Percentiles rank a stretch among this genome's conserved stretches.
These are phyloP conservation scores for Catharus bicknelli DNA, from an alignment of 2,113 vertebrate species.

Conservation along the genomic window DNA sequence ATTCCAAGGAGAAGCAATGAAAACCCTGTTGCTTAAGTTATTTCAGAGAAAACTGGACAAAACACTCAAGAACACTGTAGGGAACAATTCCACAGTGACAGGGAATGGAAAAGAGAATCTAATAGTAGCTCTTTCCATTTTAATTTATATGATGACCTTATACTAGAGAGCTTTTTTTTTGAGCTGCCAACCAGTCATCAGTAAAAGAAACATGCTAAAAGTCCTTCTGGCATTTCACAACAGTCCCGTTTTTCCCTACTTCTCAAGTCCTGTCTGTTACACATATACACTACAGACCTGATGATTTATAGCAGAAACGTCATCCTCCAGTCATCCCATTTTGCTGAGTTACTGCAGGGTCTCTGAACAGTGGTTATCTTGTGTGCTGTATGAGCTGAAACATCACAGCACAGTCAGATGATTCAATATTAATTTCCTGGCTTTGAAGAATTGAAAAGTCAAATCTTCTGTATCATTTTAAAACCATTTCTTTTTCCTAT, in stretches of 20 bases:
- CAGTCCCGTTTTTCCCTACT: neutral
- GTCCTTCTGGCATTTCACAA: neutral
- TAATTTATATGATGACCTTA: constrained; percentile 39
- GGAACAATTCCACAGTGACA: constrained; percentile 35
- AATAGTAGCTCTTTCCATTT: constrained; percentile 48
- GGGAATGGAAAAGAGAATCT: constrained; percentile 38
- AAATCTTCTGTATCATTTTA: neutral
- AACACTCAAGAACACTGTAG: constrained; percentile 34
- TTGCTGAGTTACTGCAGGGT: constrained; percentile 35
- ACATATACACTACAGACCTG: neutral
- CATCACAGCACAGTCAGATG: neutral
- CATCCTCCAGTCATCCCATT: constrained; percentile 15
- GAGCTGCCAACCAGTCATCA: neutral
- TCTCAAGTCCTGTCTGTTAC: constrained; percentile 8
- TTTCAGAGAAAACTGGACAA: constrained; percentile 36
- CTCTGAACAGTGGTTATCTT: constrained; percentile 24
- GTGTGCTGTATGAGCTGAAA: neutral
- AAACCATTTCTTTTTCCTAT: constrained; percentile 25
- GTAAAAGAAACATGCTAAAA: neutral
- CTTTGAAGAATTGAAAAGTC: neutral
- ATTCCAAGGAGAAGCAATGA: constrained; percentile 40
- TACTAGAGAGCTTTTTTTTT: neutral
- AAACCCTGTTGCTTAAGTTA: constrained; percentile 44
- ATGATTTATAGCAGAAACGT: constrained; percentile 32
- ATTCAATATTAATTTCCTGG: constrained; percentile 36